A percentile compares a stretch with the other conserved stretches of the same genome.
phyloP scores from a whole-genome alignment of 2,797 vertebrate genomes.

The Bradypodion pumilum region DNA sequence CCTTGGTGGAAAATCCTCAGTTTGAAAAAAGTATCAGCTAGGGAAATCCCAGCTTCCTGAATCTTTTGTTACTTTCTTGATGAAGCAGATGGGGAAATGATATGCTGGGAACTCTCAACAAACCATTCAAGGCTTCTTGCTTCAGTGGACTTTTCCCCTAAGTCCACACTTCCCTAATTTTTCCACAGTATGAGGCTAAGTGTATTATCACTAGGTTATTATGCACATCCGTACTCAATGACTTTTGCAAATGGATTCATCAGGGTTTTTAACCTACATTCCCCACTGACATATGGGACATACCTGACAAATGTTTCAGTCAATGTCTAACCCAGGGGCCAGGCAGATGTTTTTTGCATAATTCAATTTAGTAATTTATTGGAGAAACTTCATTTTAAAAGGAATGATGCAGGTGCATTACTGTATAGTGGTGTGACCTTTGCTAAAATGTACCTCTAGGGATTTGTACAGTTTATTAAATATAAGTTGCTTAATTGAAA shows the following conservation, averaged over 20 bases:
- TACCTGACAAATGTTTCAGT: conserved; percentile 21
- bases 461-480: neutral
- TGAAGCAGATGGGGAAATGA: conserved; percentile 14
- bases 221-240: neutral
- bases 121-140: neutral
- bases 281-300: conserved; percentile 2
- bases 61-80: conserved; percentile 14
- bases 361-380: neutral
- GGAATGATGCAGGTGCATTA: conserved; percentile 8
- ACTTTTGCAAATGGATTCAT: conserved; percentile 5
- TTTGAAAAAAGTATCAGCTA: conserved; percentile 11
- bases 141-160: neutral
- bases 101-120: neutral
- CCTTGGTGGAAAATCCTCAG: conserved; percentile 23
- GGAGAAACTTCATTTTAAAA: conserved; percentile 4
- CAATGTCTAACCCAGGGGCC: conserved; percentile 14
- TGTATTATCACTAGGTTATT: neutral
- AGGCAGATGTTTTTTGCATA: conserved; percentile 18
- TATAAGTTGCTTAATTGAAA: neutral
- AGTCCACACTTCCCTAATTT: neutral
- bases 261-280: neutral
- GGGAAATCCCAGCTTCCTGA: conserved; percentile 28
- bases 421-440: neutral
- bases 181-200: neutral
- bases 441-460: neutral